Conservation (phyloP, 2,113 vertebrate genomes). For the Notothenia rossii region DNA sequence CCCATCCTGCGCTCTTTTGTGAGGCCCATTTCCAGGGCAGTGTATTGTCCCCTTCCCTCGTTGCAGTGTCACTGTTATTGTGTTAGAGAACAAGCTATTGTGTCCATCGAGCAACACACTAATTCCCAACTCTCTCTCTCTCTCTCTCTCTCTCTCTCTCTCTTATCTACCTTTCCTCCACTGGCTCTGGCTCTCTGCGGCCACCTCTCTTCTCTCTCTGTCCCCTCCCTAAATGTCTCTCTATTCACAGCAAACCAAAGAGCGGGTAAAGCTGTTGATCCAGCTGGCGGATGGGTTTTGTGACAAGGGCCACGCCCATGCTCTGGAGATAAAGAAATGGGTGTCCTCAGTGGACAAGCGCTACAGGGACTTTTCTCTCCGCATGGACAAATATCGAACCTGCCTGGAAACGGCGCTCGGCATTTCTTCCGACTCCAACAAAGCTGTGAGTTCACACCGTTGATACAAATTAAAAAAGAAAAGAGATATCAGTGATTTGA, state of each 20-base stretch:
- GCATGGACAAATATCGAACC: constrained; percentile 99
- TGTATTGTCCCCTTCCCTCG: constrained; percentile 69
- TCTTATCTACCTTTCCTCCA: constrained; percentile 66
- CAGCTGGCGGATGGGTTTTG: constrained; percentile 99
- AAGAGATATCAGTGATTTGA: not conserved
- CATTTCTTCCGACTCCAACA: constrained; percentile 97
- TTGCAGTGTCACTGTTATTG: constrained; percentile 77
- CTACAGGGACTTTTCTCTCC: constrained; percentile 98
- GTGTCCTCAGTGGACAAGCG: constrained; percentile 98
- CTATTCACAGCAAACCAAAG: constrained; percentile 97
- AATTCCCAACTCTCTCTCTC: constrained; percentile 58
- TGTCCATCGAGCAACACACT: constrained; percentile 67
- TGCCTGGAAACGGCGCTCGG: constrained; percentile 97
- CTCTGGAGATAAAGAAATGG: constrained; percentile 99
- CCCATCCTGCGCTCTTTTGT: constrained; percentile 37
- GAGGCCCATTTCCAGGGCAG: constrained; percentile 71
- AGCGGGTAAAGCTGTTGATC: constrained; percentile 99
- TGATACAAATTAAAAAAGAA: not conserved
- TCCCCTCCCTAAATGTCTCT: constrained; percentile 53
- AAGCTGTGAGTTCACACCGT: constrained; percentile 88
- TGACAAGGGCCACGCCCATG: constrained; percentile 99
- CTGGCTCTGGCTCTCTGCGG: constrained; percentile 25
- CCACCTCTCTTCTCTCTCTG: constrained; percentile 50
- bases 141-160: not conserved
- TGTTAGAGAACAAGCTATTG: constrained; percentile 71